Percentiles rank a stretch among this genome's conserved stretches.
Conservation (phyloP, 2,113 vertebrate species). For the Apteryx owenii region DNA sequence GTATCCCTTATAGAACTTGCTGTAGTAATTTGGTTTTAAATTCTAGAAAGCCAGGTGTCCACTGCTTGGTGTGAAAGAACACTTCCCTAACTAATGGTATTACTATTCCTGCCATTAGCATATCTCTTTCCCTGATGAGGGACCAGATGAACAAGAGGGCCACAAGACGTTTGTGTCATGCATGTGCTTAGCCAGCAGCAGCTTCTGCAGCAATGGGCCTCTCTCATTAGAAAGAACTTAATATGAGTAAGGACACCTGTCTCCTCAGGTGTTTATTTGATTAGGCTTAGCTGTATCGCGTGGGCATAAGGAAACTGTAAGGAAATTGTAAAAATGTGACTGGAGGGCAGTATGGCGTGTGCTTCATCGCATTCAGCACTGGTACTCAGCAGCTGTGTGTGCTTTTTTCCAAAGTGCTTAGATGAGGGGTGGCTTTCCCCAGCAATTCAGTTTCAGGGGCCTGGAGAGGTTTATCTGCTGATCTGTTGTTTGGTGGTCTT, state of each 20-base stretch:
- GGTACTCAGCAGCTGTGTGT: not conserved
- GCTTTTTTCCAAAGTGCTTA: not conserved
- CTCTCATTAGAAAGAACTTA: not conserved
- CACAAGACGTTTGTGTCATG: not conserved
- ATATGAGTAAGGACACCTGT: not conserved
- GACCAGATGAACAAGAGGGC: not conserved
- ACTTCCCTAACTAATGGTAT: not conserved
- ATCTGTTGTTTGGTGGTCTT: not conserved
- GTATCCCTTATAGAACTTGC: not conserved
- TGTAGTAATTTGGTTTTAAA: not conserved
- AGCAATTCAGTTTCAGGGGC: not conserved
- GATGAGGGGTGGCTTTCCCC: not conserved
- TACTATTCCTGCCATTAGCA: not conserved
- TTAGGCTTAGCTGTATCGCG: not conserved
- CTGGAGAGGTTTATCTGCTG: not conserved
- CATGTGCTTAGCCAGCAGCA: not conserved
- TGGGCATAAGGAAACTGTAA: not conserved
- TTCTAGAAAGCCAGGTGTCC: not conserved
- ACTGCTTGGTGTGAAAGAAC: accelerated
- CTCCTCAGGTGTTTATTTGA: not conserved
- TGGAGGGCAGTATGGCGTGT: not conserved
- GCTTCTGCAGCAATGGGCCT: not conserved
- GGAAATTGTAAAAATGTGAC: not conserved
- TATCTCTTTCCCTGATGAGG: not conserved
- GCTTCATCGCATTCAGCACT: not conserved